phyloP scores from a whole-genome alignment of 2,888 invertebrate genomes.

The Tryphoninae sp. region DNA sequence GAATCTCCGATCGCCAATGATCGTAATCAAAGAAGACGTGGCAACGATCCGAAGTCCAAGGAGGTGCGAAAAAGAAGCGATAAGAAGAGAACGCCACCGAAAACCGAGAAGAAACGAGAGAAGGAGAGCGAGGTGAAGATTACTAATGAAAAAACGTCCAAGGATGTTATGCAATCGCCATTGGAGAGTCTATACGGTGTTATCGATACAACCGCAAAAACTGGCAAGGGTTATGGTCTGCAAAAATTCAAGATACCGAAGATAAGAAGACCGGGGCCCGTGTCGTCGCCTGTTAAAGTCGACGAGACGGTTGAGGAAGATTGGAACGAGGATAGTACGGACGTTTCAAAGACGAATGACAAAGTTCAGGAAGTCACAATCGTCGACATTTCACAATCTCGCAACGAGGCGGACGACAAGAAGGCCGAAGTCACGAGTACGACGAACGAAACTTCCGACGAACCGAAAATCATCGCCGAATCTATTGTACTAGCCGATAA shows the following conservation, averaged over 20 bases:
- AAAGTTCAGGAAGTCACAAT: background rate
- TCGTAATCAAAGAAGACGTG: conserved; percentile 70
- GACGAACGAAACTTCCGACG: conserved; percentile 70
- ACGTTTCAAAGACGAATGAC: background rate
- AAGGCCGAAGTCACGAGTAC: conserved; percentile 71
- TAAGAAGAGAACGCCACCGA: conserved; percentile 64
- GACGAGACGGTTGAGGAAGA: conserved; percentile 58
- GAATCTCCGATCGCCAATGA: conserved; percentile 60
- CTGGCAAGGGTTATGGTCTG: conserved; percentile 81
- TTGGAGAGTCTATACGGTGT: conserved; percentile 82
- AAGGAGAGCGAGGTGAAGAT: conserved; percentile 65
- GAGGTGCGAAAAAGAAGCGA: conserved; percentile 52
- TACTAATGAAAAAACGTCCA: conserved; percentile 65
- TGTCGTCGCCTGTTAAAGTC: conserved; percentile 67
- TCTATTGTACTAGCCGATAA: conserved; percentile 60
- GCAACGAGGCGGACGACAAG: conserved; percentile 64
- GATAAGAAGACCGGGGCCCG: conserved; percentile 77
- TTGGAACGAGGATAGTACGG: conserved; percentile 58
- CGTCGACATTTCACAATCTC: conserved; percentile 13
- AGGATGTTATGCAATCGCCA: conserved; percentile 81
- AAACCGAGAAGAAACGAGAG: conserved; percentile 67
- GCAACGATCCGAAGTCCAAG: conserved; percentile 61
- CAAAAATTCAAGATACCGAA: conserved; percentile 84
- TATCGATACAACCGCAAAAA: conserved; percentile 79
- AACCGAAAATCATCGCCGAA: conserved; percentile 65